Evolutionary conservation across 2,888 invertebrate genomes (phyloP).

Genomic region (Proisotoma minuta): DNA sequence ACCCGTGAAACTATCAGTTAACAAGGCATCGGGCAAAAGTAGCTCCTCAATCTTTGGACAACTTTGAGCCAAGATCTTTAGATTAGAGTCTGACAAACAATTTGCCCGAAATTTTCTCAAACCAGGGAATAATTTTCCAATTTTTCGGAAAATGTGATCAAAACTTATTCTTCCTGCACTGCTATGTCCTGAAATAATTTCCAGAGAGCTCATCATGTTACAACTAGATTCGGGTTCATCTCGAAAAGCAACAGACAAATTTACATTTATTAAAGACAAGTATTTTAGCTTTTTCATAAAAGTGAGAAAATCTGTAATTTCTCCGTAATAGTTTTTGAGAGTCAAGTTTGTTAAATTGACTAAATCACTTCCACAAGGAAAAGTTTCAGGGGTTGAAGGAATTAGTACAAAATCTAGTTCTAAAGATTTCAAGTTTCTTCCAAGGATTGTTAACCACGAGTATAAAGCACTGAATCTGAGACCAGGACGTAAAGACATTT

Average conservation of each 20-base stretch:
- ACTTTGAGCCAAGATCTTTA: slow-evolving; percentile 20
- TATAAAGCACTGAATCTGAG: slow-evolving; percentile 19
- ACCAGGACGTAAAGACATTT: slow-evolving; percentile 18
- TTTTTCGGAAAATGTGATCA: slow-evolving; percentile 21
- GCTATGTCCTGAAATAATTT: slow-evolving; percentile 17
- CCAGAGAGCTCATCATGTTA: slow-evolving; percentile 13
- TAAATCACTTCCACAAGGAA: slow-evolving; percentile 25
- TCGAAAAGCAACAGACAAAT: slow-evolving; percentile 27
- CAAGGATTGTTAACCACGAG: slow-evolving; percentile 14
- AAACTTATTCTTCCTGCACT: slow-evolving; percentile 27
- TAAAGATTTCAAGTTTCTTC: slow-evolving; percentile 10
- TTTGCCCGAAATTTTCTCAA: slow-evolving; percentile 23
- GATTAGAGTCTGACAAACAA: slow-evolving; percentile 24
- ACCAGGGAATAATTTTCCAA: slow-evolving; percentile 27
- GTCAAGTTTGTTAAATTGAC: slow-evolving; percentile 20
- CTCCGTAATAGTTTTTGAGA: slow-evolving; percentile 25
- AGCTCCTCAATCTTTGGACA: slow-evolving; percentile 22
- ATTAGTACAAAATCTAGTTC: slow-evolving; percentile 16
- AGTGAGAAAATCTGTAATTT: slow-evolving; percentile 22
- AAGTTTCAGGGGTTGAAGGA: slow-evolving; percentile 16
- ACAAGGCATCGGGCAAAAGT: slow-evolving; percentile 19
- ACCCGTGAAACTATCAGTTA: slow-evolving; percentile 17
- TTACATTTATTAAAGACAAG: slow-evolving; percentile 14
- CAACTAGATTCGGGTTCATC: slow-evolving; percentile 16
- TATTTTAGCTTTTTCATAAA: slow-evolving; percentile 14